These are phyloP conservation scores for Oryctolagus cuniculus DNA, from an alignment of 2,113 vertebrate species.

Conservation along the genomic window mOryCun1.1 NC_091453.1:16719501-16720000, in stretches of 20 bases:
- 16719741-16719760: not conserved
- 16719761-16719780: not conserved
- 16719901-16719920: not conserved
- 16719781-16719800: not conserved
- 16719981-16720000: not conserved
- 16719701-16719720: not conserved
- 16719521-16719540: not conserved
- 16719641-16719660: not conserved
- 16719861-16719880: not conserved
- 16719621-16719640: conserved; percentile 8
- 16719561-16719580: not conserved
- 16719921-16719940: not conserved
- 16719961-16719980: not conserved
- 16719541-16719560: not conserved
- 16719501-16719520: not conserved
- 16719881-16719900: not conserved
- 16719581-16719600: not conserved
- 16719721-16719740: not conserved
- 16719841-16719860: not conserved
- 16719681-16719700: not conserved
- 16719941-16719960: not conserved
- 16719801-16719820: not conserved
- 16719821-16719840: not conserved
- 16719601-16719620: not conserved
- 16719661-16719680: not conserved